Percentiles rank a stretch among this genome's conserved stretches.
Evolutionary conservation across 2,888 invertebrate genomes (phyloP).

Genomic region (Tetragonula carbonaria): DNA sequence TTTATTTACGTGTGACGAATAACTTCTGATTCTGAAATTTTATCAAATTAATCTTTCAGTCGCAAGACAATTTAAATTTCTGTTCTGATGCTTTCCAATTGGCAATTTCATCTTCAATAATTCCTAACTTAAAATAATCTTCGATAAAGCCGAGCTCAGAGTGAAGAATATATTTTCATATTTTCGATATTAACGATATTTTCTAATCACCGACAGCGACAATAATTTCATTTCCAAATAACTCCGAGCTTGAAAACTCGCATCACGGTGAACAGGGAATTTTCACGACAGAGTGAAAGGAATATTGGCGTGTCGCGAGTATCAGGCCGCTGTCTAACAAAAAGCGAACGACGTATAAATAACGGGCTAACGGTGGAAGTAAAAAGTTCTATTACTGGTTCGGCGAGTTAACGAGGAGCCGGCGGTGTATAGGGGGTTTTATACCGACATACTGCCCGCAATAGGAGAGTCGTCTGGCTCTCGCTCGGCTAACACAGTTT

Average conservation of each 20-base stretch:
- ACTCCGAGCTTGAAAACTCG: not conserved
- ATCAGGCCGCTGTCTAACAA: not conserved
- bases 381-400: constrained; percentile 26
- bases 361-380: not conserved
- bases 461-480: not conserved
- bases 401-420: constrained; percentile 15
- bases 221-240: too few relatives aligned
- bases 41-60: too few relatives aligned
- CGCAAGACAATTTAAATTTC: too few relatives aligned
- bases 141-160: too few relatives aligned
- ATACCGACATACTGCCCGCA: not conserved
- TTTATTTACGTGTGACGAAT: too few relatives aligned
- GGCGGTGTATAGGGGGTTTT: not conserved
- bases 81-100: too few relatives aligned
- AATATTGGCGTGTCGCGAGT: not conserved
- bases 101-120: too few relatives aligned
- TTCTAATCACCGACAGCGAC: too few relatives aligned
- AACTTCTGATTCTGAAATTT: too few relatives aligned
- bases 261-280: not conserved
- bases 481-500: constrained; percentile 9
- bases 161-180: too few relatives aligned
- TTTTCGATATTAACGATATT: too few relatives aligned
- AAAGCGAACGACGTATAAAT: constrained; percentile 8
- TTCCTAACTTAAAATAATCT: too few relatives aligned
- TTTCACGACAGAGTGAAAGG: not conserved